These are phyloP conservation scores for Hydraecia micacea DNA, from an alignment of 2,888 invertebrate genomes.

Conservation along the genomic window DNA sequence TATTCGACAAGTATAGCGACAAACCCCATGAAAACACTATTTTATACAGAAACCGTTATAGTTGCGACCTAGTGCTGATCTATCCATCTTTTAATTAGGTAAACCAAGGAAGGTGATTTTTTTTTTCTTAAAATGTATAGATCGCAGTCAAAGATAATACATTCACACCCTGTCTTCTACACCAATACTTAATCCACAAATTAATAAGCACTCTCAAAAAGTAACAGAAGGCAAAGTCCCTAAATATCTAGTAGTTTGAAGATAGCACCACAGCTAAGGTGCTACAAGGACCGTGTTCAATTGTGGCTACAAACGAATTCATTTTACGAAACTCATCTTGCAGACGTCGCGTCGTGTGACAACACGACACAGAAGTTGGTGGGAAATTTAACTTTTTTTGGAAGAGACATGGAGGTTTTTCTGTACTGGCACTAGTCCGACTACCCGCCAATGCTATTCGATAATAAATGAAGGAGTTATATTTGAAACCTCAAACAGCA, in stretches of 20 bases:
- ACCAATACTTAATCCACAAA: conserved; percentile 9
- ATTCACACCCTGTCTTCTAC: neutral
- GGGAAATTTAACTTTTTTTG: conserved; percentile 61
- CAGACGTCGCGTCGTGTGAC: conserved; percentile 79
- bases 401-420: conserved; percentile 71
- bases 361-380: conserved; percentile 73
- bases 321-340: conserved; percentile 89
- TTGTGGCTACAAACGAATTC: conserved; percentile 87
- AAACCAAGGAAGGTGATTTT: neutral
- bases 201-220: conserved; percentile 9
- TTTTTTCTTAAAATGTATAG: neutral
- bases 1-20: neutral
- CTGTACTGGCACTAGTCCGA: neutral
- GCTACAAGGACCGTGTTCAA: conserved; percentile 74
- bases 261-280: conserved; percentile 51
- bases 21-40: neutral
- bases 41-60: neutral
- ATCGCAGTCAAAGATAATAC: neutral
- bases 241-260: conserved; percentile 49
- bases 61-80: neutral
- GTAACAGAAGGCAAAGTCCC: conserved; percentile 20
- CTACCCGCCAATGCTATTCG: neutral
- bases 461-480: neutral
- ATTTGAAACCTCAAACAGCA: neutral
- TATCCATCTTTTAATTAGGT: neutral